Evolutionary conservation across 1,140 invertebrate genomes (phyloP), one percentile per base, ranked within the genome.

Genomic region (Drosophila sp.): DNA sequence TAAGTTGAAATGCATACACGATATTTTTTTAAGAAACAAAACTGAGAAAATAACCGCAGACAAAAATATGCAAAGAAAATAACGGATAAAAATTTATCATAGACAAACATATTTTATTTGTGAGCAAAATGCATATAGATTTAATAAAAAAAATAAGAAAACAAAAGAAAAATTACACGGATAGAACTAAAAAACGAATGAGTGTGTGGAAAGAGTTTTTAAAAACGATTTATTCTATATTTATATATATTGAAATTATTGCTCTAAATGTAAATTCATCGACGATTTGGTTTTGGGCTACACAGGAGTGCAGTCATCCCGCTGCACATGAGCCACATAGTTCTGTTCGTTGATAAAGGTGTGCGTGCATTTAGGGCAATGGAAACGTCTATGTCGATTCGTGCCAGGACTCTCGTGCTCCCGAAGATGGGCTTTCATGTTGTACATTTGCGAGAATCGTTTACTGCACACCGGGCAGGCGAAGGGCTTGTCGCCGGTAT

Each of bases 361-460:
- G 44, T 89, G 84, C 1, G 85, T 84, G 60, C 84, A 89, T 32
- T 89, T 89, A 17, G 77, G 41, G 30, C 84, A 89, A 57, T 89
- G 84, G 35, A 73, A 89, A 8, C 84, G 76, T n/a, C 85, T 55
- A 54, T 89, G 84, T 7, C 84, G 80, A 65, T 89, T 89, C 38
- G 77, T 90, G 5, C 84, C 84, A 0, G 84, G 84, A 56, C 79
- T 89, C 57, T 89, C 84, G 40, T 89, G 84, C 55, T 89, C 84
- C 3, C 84, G 73, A 33, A 80, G 60, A 63, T 90, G 85, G 1
- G 85, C 81, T 50, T 90, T 90, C 85, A 90, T 90, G 62, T 90
- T 90, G 91, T 97, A 96, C 25, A 96, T 96, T 92, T 97, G 97
- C 10, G 97, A 96, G 92, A 97, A 97, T 0, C 95, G 96, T n/a